phyloP scores from a whole-genome alignment of 1,140 invertebrate species.

The Drosophila sechellia region DNA sequence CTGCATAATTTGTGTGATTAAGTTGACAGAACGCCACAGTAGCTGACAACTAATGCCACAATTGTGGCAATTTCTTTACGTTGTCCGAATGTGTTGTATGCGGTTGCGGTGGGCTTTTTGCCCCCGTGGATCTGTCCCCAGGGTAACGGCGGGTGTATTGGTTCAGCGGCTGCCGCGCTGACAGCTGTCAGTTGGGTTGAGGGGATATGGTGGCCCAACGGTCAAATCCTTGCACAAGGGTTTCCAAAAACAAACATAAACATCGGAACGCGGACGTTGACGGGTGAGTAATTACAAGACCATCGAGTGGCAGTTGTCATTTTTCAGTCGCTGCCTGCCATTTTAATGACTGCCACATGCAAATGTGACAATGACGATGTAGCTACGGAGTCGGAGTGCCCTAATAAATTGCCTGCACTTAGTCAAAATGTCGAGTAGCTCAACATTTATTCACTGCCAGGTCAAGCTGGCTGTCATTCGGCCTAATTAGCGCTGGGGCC shows the following conservation, averaged over 20 bases:
- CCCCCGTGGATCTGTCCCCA: slow-evolving; percentile 7
- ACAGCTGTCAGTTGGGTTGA: slow-evolving; percentile 28
- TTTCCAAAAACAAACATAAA: slow-evolving; percentile 63
- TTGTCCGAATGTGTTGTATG: slow-evolving; percentile 65
- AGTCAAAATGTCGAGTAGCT: slow-evolving; percentile 37
- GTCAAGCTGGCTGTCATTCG: slow-evolving; percentile 65
- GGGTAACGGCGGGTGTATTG: slow-evolving; percentile 36
- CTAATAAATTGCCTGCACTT: slow-evolving; percentile 75
- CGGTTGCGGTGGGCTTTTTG: slow-evolving; percentile 23
- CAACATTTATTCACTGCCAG: slow-evolving; percentile 53
- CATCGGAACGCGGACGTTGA: slow-evolving; percentile 6
- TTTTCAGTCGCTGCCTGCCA: slow-evolving; percentile 62
- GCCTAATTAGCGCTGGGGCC: slow-evolving; percentile 58
- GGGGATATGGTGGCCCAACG: background rate
- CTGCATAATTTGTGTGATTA: slow-evolving; percentile 65
- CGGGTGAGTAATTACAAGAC: slow-evolving; percentile 68
- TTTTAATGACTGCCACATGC: slow-evolving; percentile 70
- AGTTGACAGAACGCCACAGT: slow-evolving; percentile 57
- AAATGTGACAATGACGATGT: slow-evolving; percentile 74
- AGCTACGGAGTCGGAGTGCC: slow-evolving; percentile 26
- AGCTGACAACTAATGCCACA: slow-evolving; percentile 59
- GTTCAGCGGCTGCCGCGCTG: slow-evolving; percentile 28
- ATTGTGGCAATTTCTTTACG: slow-evolving; percentile 69
- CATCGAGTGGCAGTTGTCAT: slow-evolving; percentile 69
- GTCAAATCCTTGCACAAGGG: slow-evolving; percentile 13